Evolutionary conservation across 2,888 invertebrate genomes (phyloP).

Genomic region (Pristionchus entomophagus): DNA sequence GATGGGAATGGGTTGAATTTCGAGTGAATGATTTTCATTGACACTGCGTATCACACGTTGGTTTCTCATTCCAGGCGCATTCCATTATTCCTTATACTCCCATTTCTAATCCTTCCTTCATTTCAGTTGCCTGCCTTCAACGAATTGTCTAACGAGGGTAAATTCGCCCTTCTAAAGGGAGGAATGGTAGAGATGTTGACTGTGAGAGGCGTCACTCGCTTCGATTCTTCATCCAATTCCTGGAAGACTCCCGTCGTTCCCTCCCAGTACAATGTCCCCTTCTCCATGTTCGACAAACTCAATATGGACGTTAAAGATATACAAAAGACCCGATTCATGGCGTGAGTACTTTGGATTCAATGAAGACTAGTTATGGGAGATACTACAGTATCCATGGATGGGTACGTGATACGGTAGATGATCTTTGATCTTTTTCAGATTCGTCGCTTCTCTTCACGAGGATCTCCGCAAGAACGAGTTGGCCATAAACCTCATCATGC

Average conservation of each 20-base stretch:
- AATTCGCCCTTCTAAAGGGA: conserved; percentile 72
- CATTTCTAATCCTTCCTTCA: neutral
- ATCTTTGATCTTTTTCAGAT: conserved; percentile 55
- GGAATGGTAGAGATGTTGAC: conserved; percentile 74
- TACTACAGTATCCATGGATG: neutral
- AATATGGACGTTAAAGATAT: conserved; percentile 60
- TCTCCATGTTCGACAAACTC: conserved; percentile 71
- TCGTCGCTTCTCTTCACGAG: conserved; percentile 67
- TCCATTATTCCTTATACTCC: neutral
- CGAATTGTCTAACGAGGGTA: conserved; percentile 71
- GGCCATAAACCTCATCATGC: conserved; percentile 67
- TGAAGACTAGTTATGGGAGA: no score
- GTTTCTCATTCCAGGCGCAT: neutral
- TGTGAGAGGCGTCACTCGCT: conserved; percentile 69
- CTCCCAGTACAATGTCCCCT: conserved; percentile 51
- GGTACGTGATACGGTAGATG: neutral
- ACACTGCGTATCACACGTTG: no score
- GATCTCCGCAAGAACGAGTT: conserved; percentile 68
- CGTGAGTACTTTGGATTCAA: conserved; percentile 54
- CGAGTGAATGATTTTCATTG: no score
- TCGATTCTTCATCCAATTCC: conserved; percentile 63
- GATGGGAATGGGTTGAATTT: no score
- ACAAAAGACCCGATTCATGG: conserved; percentile 64
- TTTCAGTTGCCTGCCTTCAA: conserved; percentile 66
- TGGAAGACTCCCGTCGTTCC: conserved; percentile 62